Evolutionary conservation across 2,888 invertebrate genomes (phyloP), one percentile per base, ranked within the genome.

Genomic region (Sphaeridia pumilis): DNA sequence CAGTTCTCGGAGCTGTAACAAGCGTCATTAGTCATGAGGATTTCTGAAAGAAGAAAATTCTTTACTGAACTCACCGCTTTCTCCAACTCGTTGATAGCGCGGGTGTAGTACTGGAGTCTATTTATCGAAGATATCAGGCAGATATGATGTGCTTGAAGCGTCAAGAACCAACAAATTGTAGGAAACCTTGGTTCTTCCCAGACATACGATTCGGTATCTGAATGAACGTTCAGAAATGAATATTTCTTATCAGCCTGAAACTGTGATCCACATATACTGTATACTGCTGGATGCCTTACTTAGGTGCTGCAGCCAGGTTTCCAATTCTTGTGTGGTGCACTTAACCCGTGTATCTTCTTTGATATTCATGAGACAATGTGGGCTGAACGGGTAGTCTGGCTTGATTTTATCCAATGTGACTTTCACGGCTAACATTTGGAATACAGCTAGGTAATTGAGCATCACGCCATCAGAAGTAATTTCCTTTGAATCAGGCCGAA

Each of bases 141-240:
- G 54, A 95, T 77, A 69, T 95, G 94, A 71, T 94, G 92, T 71
- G 87, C 86, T 71, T 93, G 89, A 36, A 95, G 75, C 0, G 95
- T 93, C 44, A 97, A 75, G 73, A 93, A 95, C 88, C 95, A 97
- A 70, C 95, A 97, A 64, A 92, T 87, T 0, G 95, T 94, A 59
- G 89, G 86, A 72, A 98, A 98, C 67, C 90, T 94, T 2, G 85
- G 80, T 49, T 84, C 83, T 10, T 79, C 78, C 81, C 84, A 84
- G 45, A 75, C 73, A 69, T 80, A 78, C 26, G 69, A 71, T 22
- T 49, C 49, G 10, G 35, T 54, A 17, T 38, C 38, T n/a, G 28
- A 10, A 7, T 17, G 17, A 41, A 41, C 7, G 17, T 20, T 17
- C 7, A 14, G 21, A 14, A 7, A 41, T 7, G 17, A 17, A 7